Conservation (phyloP, 2,888 invertebrate genomes). For the Podabrus alpinus region DNA sequence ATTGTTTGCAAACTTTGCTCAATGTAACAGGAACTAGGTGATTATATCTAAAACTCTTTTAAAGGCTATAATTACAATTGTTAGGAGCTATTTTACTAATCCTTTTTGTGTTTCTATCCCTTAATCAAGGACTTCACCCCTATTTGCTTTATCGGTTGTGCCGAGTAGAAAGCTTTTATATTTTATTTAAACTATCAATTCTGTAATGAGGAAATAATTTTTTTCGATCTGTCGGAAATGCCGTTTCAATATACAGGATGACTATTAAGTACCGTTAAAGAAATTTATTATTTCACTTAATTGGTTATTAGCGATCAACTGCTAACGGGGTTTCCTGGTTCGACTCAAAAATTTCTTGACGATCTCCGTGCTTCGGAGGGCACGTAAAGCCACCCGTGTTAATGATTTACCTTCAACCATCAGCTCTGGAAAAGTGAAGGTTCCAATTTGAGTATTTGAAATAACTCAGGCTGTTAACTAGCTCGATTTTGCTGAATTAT, state of each 20-base stretch:
- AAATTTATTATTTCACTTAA: no score
- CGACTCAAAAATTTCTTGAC: no score
- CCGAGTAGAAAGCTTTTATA: not conserved
- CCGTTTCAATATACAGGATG: not conserved
- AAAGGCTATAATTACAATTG: not conserved
- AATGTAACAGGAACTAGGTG: not conserved
- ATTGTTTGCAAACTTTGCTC: not conserved
- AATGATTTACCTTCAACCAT: no score
- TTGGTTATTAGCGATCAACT: no score
- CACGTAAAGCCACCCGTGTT: no score
- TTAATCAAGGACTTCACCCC: not conserved
- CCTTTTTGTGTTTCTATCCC: not conserved
- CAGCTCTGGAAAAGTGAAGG: not conserved
- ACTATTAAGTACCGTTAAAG: not conserved
- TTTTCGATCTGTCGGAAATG: not conserved
- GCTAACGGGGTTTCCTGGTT: no score
- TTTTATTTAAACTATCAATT: not conserved
- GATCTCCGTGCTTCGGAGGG: no score
- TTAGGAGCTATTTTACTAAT: not conserved
- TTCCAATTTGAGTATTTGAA: not conserved
- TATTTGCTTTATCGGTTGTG: not conserved
- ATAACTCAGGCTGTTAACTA: not conserved
- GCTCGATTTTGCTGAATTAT: not conserved
- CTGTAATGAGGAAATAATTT: not conserved
- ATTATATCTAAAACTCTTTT: not conserved